Base-by-base conservation (phyloP, 35 echinoderm and acorn worm species). In the Lytechinus variegatus region DNA sequence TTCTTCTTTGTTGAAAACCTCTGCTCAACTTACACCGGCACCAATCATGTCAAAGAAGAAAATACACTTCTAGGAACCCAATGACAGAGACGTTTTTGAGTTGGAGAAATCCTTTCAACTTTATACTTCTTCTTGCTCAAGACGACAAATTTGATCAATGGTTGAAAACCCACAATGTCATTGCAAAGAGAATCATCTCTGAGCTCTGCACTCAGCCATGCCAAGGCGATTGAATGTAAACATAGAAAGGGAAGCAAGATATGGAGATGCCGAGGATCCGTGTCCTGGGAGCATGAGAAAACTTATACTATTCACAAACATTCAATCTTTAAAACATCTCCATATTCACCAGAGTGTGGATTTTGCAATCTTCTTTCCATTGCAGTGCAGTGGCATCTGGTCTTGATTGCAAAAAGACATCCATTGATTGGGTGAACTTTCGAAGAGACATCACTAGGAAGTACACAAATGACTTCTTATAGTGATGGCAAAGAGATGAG, bases 241-340 rank as follows among this genome's bases (percentile, higher is more conserved):
- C 5, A 27, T 1, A 53, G 52, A 54, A 93, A 93, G 27, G 91
- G 91, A 27, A 54, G 91, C 3, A 54, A 93, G 19, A 14, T 93
- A 9, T 93, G 91, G 91, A 53, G 91, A 10, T 93, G 52, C 21
- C 51, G 91, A 27, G 91, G 91, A 56, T 93, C 52, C 6, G 54
- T 27, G 10, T 55, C 52, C 11, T 93, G 91, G 91, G 1, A 11
- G 91, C 91, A 93, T 93, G 52, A 93, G 52, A 93, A 53, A 21
- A 54, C 51, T 4, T 93, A 54, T 9, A 93, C 21, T 28, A 10
- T 53, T 24, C 52, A 93, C 14, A 93, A 93, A 93, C 4, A 54
- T 21, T 54, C 52, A 8, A n/a, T 8, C 33, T 44, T 44, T 44
- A 2, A 44, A 1, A 44, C 2, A 44, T 44, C 33, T 44, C 33